Base-by-base conservation (phyloP, 2,888 invertebrate genomes). In the Drosophila melanosoma region DNA sequence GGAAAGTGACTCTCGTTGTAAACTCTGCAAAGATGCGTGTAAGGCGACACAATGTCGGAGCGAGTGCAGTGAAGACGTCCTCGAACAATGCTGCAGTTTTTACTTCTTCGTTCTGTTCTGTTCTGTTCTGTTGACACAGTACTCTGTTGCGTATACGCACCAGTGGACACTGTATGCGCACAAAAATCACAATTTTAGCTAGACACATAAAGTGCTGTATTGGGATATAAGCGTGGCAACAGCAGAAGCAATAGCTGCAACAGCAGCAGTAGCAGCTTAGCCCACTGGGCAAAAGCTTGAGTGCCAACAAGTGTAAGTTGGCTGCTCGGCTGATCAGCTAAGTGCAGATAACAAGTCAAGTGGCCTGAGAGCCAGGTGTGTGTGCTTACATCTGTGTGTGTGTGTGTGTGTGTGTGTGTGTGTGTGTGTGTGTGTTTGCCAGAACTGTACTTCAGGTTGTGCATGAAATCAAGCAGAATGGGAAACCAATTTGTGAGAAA, bases 261-360 rank as follows among this genome's bases (percentile, higher is more conserved):
- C 15, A 20, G 51, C 11, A 36, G 45, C 59, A 48, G 6, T 1
- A 29, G 29, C 52, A 17, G 15, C 23, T 11, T 54, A 29, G 35
- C 26, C 11, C 15, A 51, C n/a, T 17, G 40, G 17, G 45, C 45
- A 12, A 26, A 6, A 45, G 53, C 45, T 67, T 67, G 76, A 89
- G 84, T 83, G 84, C 82, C 89, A 84, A 84, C 89, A 84, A 87
- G 89, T 88, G 89, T 86, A 83, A 86, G 83, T 81, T 85, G 78
- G 59, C 64, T 69, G 74, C 78, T 78, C 60, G 78, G 83, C 83
- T 82, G 82, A 82, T 82, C 82, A 82, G 67, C 78, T 81, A 85
- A 85, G 90, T 86, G 88, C 86, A 85, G 83, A 88, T 90, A 86
- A 76, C 80, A 83, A 89, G 79, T 83, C 81, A 88, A 88, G 90